A percentile compares a stretch with the other conserved stretches of the same genome.
These are phyloP conservation scores for Rhopalosiphum maidis DNA, from an alignment of 1,140 invertebrate genomes.

Conservation along the genomic window DNA sequence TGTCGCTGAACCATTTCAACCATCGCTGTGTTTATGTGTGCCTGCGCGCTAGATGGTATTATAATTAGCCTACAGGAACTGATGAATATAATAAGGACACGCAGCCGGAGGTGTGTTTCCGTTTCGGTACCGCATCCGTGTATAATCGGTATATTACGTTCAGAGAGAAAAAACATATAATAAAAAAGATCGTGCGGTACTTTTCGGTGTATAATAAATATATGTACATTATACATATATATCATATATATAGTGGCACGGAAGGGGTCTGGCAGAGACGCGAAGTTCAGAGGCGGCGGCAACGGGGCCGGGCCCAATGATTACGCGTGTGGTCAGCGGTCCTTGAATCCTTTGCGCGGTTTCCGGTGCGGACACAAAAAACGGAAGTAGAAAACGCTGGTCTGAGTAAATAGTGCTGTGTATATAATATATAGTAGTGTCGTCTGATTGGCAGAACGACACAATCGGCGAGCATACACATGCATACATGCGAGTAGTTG, in stretches of 20 bases:
- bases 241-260: background rate
- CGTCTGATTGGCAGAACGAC: conserved; percentile 56
- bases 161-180: conserved; percentile 20
- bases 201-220: conserved; percentile 5
- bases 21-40: background rate
- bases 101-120: conserved; percentile 56
- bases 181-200: conserved; percentile 45
- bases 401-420: background rate
- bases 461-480: conserved; percentile 5
- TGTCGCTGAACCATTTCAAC: conserved; percentile 47
- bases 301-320: conserved; percentile 41
- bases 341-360: conserved; percentile 56
- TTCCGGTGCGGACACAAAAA: conserved; percentile 57
- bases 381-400: conserved; percentile 56
- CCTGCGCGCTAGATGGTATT: conserved; percentile 47
- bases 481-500: background rate
- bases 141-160: conserved; percentile 48
- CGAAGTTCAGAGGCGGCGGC: conserved; percentile 33
- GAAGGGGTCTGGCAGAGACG: conserved; percentile 47
- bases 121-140: conserved; percentile 55
- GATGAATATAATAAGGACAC: conserved; percentile 55
- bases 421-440: background rate
- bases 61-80: conserved; percentile 55
- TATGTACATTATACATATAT: background rate
- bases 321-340: conserved; percentile 56